Percentiles rank a stretch among this genome's conserved stretches.
These are phyloP conservation scores for Drosophila neonasuta DNA, from an alignment of 2,888 invertebrate species.

Conservation along the genomic window DNA sequence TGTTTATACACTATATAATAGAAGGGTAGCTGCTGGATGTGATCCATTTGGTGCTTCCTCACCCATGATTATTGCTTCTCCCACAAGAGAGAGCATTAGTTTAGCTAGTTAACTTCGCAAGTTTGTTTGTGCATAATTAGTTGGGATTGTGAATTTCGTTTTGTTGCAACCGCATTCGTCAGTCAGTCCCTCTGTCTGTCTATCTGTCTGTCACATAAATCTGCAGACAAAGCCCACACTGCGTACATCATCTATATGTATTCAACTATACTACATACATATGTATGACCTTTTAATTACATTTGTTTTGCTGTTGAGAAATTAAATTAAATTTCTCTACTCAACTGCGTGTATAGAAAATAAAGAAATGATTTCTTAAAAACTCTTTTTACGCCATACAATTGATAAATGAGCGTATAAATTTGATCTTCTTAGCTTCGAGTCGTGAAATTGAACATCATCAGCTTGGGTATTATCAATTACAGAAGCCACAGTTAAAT, in stretches of 20 bases:
- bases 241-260: constrained; percentile 27
- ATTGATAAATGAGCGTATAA: neutral
- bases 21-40: constrained; percentile 9
- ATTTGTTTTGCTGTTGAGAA: constrained; percentile 9
- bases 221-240: constrained; percentile 24
- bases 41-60: neutral
- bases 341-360: constrained; percentile 2
- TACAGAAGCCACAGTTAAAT: neutral
- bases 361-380: constrained; percentile 6
- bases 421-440: neutral
- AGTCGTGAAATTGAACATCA: constrained; percentile 1
- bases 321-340: constrained; percentile 19
- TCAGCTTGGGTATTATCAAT: constrained; percentile 4
- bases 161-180: constrained; percentile 32
- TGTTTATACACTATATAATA: constrained; percentile 52
- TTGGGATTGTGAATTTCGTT: constrained; percentile 43
- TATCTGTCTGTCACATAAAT: constrained; percentile 27
- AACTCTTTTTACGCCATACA: neutral
- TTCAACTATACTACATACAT: constrained; percentile 9
- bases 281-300: constrained; percentile 4
- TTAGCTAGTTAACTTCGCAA: constrained; percentile 10
- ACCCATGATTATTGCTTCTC: neutral
- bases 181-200: constrained; percentile 11
- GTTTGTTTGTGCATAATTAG: constrained; percentile 41
- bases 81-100: constrained; percentile 17